These are phyloP conservation scores for Auanema freiburgensis DNA, from an alignment of 2,888 invertebrate species.

Conservation along the genomic window DNA sequence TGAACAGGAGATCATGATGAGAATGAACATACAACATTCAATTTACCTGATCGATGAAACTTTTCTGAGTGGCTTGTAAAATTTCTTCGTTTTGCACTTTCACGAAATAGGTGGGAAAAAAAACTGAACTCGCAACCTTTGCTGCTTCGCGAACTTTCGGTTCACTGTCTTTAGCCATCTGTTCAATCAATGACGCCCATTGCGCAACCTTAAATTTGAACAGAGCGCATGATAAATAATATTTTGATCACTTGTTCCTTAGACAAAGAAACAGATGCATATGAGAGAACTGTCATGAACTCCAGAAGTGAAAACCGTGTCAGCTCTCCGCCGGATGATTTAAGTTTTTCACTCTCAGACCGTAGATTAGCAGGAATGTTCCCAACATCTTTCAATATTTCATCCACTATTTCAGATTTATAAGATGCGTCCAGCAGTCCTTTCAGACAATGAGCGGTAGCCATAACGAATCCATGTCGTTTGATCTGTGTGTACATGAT, in stretches of 20 bases:
- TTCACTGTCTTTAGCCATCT: no score
- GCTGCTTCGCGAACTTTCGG: no score
- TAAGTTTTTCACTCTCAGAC: conserved; percentile 6
- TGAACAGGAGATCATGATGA: background rate
- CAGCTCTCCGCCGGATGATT: conserved; percentile 14
- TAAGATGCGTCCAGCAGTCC: conserved; percentile 19
- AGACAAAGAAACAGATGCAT: conserved; percentile 12
- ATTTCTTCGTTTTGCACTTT: no score
- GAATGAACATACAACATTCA: no score
- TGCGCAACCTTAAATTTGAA: no score
- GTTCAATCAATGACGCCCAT: no score
- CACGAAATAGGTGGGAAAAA: no score
- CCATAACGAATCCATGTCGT: conserved; percentile 36
- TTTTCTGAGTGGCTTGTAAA: no score
- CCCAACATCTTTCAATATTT: background rate
- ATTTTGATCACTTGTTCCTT: conserved; percentile 26
- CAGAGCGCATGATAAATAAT: no score
- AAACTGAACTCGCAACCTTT: no score
- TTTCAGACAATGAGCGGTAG: conserved; percentile 27
- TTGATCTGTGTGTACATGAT: conserved; percentile 22
- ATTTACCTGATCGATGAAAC: no score
- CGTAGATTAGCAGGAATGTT: conserved; percentile 8
- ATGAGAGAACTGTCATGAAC: conserved; percentile 26
- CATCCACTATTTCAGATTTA: background rate
- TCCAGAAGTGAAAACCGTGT: conserved; percentile 26